These are phyloP conservation scores for Troilus luridus DNA, from an alignment of 2,888 invertebrate genomes.

Conservation along the genomic window DNA sequence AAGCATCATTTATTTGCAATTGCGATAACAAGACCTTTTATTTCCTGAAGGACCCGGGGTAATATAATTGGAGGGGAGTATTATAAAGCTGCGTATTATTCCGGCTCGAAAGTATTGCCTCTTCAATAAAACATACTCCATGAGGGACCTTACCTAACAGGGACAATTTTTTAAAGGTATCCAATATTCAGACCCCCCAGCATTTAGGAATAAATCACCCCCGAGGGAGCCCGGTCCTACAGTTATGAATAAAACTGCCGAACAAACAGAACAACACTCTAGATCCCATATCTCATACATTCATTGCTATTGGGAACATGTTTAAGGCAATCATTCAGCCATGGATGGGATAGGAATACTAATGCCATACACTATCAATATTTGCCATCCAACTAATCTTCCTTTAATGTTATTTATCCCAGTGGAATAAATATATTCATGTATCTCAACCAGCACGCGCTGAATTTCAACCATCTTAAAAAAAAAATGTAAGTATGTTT, in stretches of 20 bases:
- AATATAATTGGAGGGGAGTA: neutral
- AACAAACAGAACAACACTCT: conserved; percentile 18
- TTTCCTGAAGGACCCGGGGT: neutral
- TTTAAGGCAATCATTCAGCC: neutral
- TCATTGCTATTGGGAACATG: conserved; percentile 29
- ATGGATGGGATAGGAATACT: neutral
- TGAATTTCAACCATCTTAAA: neutral
- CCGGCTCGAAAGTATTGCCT: neutral
- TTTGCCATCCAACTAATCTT: neutral
- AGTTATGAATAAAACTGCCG: conserved; percentile 33
- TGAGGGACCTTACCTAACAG: conserved; percentile 32
- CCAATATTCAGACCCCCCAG: conserved; percentile 15
- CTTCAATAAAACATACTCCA: conserved; percentile 38
- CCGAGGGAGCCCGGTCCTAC: neutral
- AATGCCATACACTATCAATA: neutral
- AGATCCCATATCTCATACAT: conserved; percentile 24
- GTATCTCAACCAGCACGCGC: neutral
- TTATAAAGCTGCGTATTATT: neutral
- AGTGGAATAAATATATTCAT: neutral
- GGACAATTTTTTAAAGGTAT: conserved; percentile 43
- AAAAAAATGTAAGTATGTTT: neutral
- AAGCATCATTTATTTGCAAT: neutral
- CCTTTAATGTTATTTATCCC: neutral
- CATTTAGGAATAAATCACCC: conserved; percentile 19
- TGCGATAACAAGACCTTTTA: neutral